Evolutionary conservation across 1,140 invertebrate genomes (phyloP).

Genomic region (Rhynchophorus ferrugineus): DNA sequence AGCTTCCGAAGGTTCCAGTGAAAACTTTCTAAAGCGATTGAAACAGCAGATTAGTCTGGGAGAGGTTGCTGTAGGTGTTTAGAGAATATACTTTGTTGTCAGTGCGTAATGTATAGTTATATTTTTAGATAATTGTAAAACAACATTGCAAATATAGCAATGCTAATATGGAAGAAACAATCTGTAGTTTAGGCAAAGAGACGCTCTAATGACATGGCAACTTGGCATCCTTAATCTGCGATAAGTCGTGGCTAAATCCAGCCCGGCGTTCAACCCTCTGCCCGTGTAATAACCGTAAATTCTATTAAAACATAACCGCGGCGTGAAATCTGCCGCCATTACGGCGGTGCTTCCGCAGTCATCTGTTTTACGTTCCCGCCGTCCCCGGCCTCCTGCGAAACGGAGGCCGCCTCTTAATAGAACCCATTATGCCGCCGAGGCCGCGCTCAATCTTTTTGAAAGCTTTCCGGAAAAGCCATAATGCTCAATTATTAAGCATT

Average conservation of each 20-base stretch:
- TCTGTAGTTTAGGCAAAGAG: too few species aligned
- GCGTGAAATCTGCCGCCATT: constrained; percentile 44
- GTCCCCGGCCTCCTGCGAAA: neutral
- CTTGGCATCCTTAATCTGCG: too few species aligned
- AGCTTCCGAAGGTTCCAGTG: too few species aligned
- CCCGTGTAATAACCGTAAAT: constrained; percentile 42
- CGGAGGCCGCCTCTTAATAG: constrained; percentile 25
- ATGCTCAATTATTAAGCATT: constrained; percentile 42
- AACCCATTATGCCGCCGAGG: constrained; percentile 31
- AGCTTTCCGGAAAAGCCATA: constrained; percentile 38
- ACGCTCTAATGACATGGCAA: too few species aligned
- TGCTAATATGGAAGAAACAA: too few species aligned
- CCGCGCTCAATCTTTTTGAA: constrained; percentile 41
- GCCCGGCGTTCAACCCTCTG: constrained; percentile 28
- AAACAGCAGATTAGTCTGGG: too few species aligned
- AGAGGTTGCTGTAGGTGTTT: too few species aligned
- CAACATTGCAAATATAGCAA: too few species aligned
- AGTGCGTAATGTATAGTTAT: too few species aligned
- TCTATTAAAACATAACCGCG: constrained; percentile 45
- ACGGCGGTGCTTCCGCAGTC: constrained; percentile 40
- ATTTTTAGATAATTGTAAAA: too few species aligned
- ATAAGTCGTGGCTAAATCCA: constrained; percentile 7
- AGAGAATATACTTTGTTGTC: too few species aligned
- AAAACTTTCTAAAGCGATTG: too few species aligned
- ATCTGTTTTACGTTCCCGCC: constrained; percentile 38